Conservation (phyloP, 92 coral and sea anemone species). For the Parazoanthus darwini region DNA sequence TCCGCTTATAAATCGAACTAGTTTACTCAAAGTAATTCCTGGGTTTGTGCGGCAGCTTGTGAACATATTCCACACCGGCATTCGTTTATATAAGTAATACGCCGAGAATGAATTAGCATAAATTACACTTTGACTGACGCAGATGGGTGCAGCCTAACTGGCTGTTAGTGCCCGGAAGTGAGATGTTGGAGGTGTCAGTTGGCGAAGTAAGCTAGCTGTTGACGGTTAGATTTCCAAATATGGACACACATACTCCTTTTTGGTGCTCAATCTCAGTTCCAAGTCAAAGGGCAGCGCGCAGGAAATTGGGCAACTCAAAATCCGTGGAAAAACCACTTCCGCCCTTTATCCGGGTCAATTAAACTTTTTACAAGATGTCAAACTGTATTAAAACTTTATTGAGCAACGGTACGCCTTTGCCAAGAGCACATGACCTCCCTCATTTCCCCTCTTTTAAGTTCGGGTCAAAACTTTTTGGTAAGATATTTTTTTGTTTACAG, state of each 20-base stretch:
- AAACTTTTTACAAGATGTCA: background rate
- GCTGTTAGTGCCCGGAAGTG: background rate
- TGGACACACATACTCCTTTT: slow-evolving; percentile 1
- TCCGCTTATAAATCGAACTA: background rate
- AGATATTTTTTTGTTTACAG: no score
- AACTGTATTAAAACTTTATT: background rate
- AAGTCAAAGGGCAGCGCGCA: background rate
- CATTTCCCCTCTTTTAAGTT: background rate
- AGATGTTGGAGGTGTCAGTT: background rate
- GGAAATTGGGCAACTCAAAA: background rate
- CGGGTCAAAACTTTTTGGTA: no score
- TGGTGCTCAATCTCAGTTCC: background rate
- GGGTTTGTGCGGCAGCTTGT: background rate
- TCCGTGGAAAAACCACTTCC: slow-evolving; percentile 33
- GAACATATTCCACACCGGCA: background rate
- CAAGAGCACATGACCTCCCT: background rate
- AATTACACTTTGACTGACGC: slow-evolving; percentile 18
- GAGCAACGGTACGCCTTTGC: background rate
- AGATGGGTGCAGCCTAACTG: background rate
- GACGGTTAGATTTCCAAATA: slow-evolving; percentile 9
- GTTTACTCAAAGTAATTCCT: background rate
- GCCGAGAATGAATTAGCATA: slow-evolving; percentile 2
- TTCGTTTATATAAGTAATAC: background rate
- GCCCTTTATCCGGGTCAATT: slow-evolving; percentile 3
- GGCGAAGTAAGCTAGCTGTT: background rate